Conservation (phyloP, 2,797 vertebrate species). For the Gallinago solitaria region DNA sequence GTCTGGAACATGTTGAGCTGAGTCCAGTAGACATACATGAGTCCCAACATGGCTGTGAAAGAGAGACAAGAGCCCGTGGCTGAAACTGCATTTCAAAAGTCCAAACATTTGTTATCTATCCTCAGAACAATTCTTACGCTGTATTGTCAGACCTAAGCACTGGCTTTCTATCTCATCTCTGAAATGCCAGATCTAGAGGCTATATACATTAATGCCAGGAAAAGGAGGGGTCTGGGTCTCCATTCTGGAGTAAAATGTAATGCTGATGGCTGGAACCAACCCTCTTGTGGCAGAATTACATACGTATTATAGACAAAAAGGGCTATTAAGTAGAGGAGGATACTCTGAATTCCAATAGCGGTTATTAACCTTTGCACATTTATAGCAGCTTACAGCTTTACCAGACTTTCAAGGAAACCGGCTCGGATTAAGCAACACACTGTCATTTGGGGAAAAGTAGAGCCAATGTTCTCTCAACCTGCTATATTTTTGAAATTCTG, state of each 20-base stretch:
- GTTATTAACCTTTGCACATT: neutral
- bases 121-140: neutral
- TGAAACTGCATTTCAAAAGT: neutral
- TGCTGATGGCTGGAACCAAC: neutral
- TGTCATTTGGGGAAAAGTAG: neutral
- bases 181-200: neutral
- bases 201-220: neutral
- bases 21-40: conserved; percentile 99
- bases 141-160: neutral
- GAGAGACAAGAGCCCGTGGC: neutral
- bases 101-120: neutral
- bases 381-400: neutral
- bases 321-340: neutral
- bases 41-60: conserved; percentile 89
- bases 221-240: neutral
- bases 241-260: neutral
- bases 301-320: neutral
- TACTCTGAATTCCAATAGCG: neutral
- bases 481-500: neutral
- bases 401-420: neutral
- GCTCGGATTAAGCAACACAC: neutral
- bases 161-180: neutral
- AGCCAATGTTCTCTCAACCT: neutral
- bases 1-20: conserved; percentile 99
- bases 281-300: neutral